These are phyloP conservation scores for Poecilus cupreus DNA, from an alignment of 2,888 invertebrate species.

Conservation along the genomic window DNA sequence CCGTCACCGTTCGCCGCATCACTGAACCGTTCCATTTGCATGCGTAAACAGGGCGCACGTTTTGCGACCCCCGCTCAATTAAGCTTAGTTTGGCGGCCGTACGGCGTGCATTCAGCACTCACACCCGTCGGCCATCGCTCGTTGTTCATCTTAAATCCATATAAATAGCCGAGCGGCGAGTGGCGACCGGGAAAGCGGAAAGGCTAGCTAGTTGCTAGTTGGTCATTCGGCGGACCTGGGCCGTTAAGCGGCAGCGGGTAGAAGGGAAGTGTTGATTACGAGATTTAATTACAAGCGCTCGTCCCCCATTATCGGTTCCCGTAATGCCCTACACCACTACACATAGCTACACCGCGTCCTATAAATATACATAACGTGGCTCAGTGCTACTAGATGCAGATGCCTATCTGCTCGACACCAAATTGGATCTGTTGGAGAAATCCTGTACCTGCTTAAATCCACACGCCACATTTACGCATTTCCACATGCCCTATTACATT, in stretches of 20 bases:
- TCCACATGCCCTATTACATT: background rate
- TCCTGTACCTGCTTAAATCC: slow-evolving; percentile 9
- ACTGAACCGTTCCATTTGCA: slow-evolving; percentile 70
- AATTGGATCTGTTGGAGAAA: slow-evolving; percentile 5
- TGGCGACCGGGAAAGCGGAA: too few relatives aligned
- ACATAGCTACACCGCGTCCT: background rate
- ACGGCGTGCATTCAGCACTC: slow-evolving; percentile 16
- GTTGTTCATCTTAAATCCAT: slow-evolving; percentile 72
- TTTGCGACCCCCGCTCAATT: slow-evolving; percentile 69
- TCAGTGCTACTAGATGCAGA: slow-evolving; percentile 7
- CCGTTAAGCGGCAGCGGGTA: slow-evolving; percentile 63
- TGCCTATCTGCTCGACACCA: slow-evolving; percentile 4
- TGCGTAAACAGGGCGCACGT: slow-evolving; percentile 68
- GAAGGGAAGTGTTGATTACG: slow-evolving; percentile 72
- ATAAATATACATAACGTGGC: slow-evolving; percentile 55
- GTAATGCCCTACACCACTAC: slow-evolving; percentile 41
- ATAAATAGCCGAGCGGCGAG: slow-evolving; percentile 70
- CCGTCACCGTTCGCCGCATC: slow-evolving; percentile 65
- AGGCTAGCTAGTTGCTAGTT: slow-evolving; percentile 65
- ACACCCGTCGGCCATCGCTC: slow-evolving; percentile 64
- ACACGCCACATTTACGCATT: background rate
- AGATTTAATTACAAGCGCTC: slow-evolving; percentile 71
- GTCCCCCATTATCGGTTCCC: slow-evolving; percentile 64
- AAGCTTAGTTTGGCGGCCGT: slow-evolving; percentile 68
- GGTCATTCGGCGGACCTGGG: slow-evolving; percentile 64